phyloP scores from a whole-genome alignment of 2,113 vertebrate species.

The Salvator merianae region DNA sequence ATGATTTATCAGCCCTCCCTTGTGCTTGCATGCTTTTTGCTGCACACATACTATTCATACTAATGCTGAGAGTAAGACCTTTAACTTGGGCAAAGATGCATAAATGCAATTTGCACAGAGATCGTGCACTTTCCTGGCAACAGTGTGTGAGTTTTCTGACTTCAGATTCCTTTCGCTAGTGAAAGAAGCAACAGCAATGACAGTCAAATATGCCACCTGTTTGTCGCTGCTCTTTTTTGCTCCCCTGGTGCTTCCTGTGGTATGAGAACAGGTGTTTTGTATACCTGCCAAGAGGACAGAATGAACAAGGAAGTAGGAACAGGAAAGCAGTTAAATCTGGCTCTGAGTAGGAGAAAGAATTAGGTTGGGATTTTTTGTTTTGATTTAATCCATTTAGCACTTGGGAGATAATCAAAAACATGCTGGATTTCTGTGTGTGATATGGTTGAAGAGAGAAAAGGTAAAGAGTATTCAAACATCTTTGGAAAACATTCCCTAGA shows the following conservation, averaged over 20 bases:
- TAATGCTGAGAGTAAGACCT: background rate
- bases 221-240: background rate
- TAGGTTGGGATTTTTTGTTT: background rate
- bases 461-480: background rate
- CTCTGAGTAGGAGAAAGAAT: conserved; percentile 2
- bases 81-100: background rate
- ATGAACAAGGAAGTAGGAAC: conserved; percentile 32
- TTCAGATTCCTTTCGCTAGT: background rate
- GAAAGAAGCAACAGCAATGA: background rate
- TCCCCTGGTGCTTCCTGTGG: background rate
- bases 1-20: background rate
- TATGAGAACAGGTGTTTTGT: conserved; percentile 6
- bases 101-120: background rate
- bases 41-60: background rate
- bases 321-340: conserved; percentile 48
- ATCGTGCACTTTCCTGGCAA: background rate
- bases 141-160: background rate
- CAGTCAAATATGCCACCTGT: background rate
- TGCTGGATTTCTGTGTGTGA: conserved; percentile 42
- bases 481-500: conserved; percentile 20
- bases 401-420: conserved; percentile 56
- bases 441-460: conserved; percentile 12
- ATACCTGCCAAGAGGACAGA: conserved; percentile 18
- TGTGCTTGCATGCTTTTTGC: rapidly evolving
- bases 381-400: background rate